Evolutionary conservation across 2,888 invertebrate genomes (phyloP).

Genomic region (Sepioteuthis lessoniana): DNA sequence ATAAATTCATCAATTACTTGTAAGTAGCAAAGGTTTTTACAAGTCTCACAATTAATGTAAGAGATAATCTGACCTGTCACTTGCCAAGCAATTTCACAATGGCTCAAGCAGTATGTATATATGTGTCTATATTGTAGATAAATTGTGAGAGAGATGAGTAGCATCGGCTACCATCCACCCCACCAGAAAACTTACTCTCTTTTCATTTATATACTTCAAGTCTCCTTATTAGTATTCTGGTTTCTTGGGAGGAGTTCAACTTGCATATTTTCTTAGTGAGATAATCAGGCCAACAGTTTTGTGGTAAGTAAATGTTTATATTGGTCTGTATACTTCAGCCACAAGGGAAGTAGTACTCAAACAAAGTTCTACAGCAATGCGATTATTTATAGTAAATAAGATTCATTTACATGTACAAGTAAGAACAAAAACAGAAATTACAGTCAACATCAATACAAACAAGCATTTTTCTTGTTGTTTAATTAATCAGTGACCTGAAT

Average conservation of each 20-base stretch:
- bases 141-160: not conserved
- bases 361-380: not conserved
- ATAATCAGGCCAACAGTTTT: not conserved
- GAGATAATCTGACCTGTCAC: not conserved
- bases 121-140: not conserved
- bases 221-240: not conserved
- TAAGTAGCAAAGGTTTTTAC: not conserved
- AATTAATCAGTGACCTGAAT: too few relatives aligned
- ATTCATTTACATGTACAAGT: not conserved
- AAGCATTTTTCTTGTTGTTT: too few relatives aligned
- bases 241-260: not conserved
- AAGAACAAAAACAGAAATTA: not conserved
- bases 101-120: not conserved
- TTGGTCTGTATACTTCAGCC: not conserved
- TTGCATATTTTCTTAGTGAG: slow-evolving; percentile 13
- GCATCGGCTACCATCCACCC: not conserved
- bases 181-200: not conserved
- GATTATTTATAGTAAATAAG: not conserved
- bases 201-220: slow-evolving; percentile 2
- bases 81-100: not conserved
- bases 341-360: not conserved
- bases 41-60: not conserved
- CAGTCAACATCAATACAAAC: too few relatives aligned
- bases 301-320: not conserved
- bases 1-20: slow-evolving; percentile 35